Percentiles rank a stretch among this genome's conserved stretches.
Evolutionary conservation across 2,888 invertebrate species (phyloP).

Genomic region (Drosophila crucigera): DNA sequence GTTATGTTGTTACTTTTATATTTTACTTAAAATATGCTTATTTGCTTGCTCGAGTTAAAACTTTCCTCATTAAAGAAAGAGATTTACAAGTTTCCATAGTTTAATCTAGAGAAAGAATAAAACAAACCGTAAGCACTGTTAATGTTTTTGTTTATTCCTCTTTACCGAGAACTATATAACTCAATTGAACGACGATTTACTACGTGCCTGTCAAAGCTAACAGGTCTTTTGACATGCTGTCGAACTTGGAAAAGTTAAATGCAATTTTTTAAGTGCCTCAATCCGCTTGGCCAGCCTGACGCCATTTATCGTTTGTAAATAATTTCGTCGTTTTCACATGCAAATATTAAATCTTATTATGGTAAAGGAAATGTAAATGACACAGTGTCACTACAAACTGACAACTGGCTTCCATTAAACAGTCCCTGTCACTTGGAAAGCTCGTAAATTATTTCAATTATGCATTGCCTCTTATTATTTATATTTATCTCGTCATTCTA

Average conservation of each 20-base stretch:
- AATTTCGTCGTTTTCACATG: background rate
- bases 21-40: background rate
- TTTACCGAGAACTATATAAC: background rate
- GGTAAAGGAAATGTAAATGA: background rate
- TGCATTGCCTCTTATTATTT: constrained; percentile 13
- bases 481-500: constrained; percentile 1
- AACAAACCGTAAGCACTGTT: background rate
- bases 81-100: background rate
- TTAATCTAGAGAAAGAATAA: background rate
- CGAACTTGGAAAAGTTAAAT: background rate
- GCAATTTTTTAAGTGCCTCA: background rate
- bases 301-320: background rate
- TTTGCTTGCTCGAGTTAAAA: background rate
- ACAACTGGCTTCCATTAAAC: constrained; percentile 41
- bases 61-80: background rate
- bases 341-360: background rate
- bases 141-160: background rate
- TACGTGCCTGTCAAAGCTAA: background rate
- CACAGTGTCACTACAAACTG: constrained; percentile 13
- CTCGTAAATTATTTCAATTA: constrained; percentile 29
- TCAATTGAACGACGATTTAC: background rate
- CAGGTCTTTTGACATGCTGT: background rate
- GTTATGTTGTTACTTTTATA: background rate
- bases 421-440: constrained; percentile 33
- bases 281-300: no score